phyloP scores from a whole-genome alignment of 2,113 vertebrate species.

The Chunga burmeisteri region DNA sequence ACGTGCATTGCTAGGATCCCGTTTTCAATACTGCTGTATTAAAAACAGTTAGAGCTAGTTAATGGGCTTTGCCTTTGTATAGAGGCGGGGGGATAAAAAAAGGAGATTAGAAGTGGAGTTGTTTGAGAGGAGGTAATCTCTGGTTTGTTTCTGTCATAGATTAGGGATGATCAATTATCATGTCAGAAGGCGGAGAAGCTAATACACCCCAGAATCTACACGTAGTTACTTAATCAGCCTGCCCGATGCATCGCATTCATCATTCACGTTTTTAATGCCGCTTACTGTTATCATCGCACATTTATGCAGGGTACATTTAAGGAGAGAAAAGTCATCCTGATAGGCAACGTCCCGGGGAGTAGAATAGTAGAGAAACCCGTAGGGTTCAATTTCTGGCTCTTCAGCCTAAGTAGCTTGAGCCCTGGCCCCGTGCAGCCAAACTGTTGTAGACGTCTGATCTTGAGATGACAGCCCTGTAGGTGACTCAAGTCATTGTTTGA shows the following conservation, averaged over 20 bases:
- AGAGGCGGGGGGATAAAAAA: neutral
- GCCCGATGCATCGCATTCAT: neutral
- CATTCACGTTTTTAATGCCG: slow-evolving; percentile 19
- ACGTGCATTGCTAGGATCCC: neutral
- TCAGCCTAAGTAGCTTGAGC: neutral
- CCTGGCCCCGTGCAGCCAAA: neutral
- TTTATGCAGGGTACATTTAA: slow-evolving; percentile 9
- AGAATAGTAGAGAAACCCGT: neutral
- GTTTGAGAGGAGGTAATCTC: slow-evolving; percentile 3
- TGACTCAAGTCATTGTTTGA: neutral
- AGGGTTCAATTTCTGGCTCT: neutral
- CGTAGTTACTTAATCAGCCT: slow-evolving; percentile 32
- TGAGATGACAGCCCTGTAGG: neutral
- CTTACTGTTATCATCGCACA: slow-evolving; percentile 3
- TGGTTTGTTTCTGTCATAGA: slow-evolving; percentile 22
- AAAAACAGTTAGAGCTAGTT: slow-evolving; percentile 13
- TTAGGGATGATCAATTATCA: neutral
- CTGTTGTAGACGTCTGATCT: neutral
- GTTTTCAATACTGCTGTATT: neutral
- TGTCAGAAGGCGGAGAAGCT: slow-evolving; percentile 4
- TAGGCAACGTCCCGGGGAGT: neutral
- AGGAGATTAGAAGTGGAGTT: neutral
- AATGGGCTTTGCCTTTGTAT: neutral
- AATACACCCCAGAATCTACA: slow-evolving; percentile 13
- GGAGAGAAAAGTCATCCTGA: neutral